Evolutionary conservation across 2,888 invertebrate species (phyloP), one percentile per base, ranked within the genome.

Genomic region (Rhagonycha lutea): DNA sequence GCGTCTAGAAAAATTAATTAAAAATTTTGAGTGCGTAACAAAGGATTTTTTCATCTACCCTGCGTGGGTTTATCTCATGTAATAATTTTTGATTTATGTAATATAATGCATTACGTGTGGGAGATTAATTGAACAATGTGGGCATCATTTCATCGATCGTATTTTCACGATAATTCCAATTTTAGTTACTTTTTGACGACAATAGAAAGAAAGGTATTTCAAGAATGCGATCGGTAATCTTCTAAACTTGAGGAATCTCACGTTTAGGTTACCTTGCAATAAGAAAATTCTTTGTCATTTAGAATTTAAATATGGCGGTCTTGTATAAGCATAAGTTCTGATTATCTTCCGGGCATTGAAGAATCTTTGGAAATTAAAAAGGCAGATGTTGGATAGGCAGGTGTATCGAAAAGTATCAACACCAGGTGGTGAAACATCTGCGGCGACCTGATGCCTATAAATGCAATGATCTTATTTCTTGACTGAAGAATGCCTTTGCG

Each of bases 391-490:
- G 26, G 63, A 74, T 69, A 69, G 76, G 76, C 76, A 76, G 76
- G 76, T 76, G 76, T 76, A 76, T 73, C 60, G 73, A 70, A 73
- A 76, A 76, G 71, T 76, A 74, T 68, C 76, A 61, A 26, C 68
- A 74, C 76, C 76, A 76, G 76, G 76, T 76, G 76, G 73, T 69
- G 28, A 72, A 76, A 76, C 76, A 76, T 76, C 76, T 76, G 76
- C 73, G 69, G 26, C 69, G 76, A 69, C 76, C 73, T 73, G 76
- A 76, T 76, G 76, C 73, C 76, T 69, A 74, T 74, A 76, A 76
- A 76, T 74, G 76, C 65, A 74, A 71, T 71, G 29, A 60, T 68
- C 74, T 74, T 70, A 70, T 24, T 68, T 63, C 69, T 74, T 76
- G 70, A 74, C 61, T 68, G 71, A 73, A 47, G 73, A 71, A 76